phyloP scores from a whole-genome alignment of 2,113 vertebrate species.

The Daphoenositta chrysoptera region DNA sequence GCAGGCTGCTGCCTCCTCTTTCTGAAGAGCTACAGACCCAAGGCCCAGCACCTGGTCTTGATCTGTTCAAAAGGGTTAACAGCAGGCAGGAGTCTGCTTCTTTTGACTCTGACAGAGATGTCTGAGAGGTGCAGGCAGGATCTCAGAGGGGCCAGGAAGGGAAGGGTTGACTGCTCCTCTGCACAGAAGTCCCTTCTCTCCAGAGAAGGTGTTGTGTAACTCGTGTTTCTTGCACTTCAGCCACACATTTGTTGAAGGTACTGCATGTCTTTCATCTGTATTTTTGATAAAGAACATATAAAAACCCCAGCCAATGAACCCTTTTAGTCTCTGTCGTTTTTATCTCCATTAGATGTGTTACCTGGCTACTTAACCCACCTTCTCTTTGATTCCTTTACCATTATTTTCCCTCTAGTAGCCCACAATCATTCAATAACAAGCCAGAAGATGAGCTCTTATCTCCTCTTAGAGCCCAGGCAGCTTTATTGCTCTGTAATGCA shows the following conservation, averaged over 20 bases:
- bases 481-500: not conserved
- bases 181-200: not conserved
- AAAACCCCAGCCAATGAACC: not conserved
- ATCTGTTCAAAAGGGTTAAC: not conserved
- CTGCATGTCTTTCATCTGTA: not conserved
- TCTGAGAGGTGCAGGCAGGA: not conserved
- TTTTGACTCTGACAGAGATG: rapidly evolving
- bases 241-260: not conserved
- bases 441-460: not conserved
- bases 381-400: not conserved
- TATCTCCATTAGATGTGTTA: not conserved
- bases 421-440: not conserved
- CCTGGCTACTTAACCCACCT: not conserved
- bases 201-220: not conserved
- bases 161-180: not conserved
- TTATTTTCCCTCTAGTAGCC: not conserved
- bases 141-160: not conserved
- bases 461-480: not conserved
- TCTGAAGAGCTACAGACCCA: not conserved
- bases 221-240: not conserved
- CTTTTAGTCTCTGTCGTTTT: not conserved
- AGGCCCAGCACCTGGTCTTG: not conserved
- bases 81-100: not conserved
- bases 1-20: not conserved
- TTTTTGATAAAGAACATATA: not conserved